Evolutionary conservation across 1,140 invertebrate species (phyloP), one percentile per base, ranked within the genome.

Genomic region (Hydropsyche tenuis): DNA sequence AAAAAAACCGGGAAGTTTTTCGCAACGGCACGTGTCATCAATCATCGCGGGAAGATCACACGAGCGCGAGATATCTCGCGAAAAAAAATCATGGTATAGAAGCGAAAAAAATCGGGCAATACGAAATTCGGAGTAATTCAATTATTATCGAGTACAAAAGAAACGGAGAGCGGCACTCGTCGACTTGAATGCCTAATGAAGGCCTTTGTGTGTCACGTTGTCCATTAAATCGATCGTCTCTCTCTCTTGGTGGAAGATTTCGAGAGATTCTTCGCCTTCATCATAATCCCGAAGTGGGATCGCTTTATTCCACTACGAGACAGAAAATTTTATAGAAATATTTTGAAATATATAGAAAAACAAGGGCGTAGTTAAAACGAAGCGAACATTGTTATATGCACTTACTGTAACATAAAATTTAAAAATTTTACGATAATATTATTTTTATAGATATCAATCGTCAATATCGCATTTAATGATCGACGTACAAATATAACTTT

Each of bases 151-250:
- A 18, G 20, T 27, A 60, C 23, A 60, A 60, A 65, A 42, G 30
- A 65, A 65, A 65, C 37, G 18, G 30, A 42, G 63, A 65, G 16
- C 63, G 14, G 16, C 56, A 30, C 63, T 12, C 18, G 63, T 6
- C 16, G 23, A 65, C 63, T 65, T 20, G 63, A 65, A 65, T 65
- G 30, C 63, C 42, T 65, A 65, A 65, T 65, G 63, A 65, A 65
- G 63, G 63, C 42, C 16, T 65, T 65, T 45, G 63, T 65, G 63
- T 42, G 42, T 45, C 63, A 65, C 42, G 30, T 45, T 65, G 63
- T 65, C 63, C 63, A 43, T 65, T 65, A 65, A 18, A 65, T 65
- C 63, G 63, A 65, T 65, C 18, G 30, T 16, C 30, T 20, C 56
- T 37, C 30, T 37, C 30, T 23, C 56, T 60, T 23, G 30, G 22